Percentiles rank a stretch among this genome's conserved stretches.
Evolutionary conservation across 2,888 invertebrate species (phyloP).

Genomic region (Nebria brevicollis): DNA sequence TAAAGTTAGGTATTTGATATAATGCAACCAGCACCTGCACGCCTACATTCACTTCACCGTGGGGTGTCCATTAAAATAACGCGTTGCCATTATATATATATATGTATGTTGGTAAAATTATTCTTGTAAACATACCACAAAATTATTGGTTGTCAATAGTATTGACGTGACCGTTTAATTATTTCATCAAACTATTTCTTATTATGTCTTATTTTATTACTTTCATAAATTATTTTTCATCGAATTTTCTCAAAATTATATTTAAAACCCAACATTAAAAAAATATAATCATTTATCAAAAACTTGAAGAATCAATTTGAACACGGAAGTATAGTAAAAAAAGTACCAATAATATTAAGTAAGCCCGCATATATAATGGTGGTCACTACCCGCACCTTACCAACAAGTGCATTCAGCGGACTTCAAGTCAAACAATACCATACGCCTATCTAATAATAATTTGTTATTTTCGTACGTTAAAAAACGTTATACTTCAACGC

Average conservation of each 20-base stretch:
- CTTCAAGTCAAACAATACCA: neutral
- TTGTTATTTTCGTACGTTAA: slow-evolving; percentile 41
- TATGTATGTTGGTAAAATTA: neutral
- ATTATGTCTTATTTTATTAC: neutral
- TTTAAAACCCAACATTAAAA: too few relatives aligned
- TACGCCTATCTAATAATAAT: slow-evolving; percentile 17
- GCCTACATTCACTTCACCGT: neutral
- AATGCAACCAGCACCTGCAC: neutral
- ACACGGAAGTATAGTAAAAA: too few relatives aligned
- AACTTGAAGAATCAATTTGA: too few relatives aligned
- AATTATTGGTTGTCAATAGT: neutral
- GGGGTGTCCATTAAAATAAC: neutral
- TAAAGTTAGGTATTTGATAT: neutral
- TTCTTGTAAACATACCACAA: neutral
- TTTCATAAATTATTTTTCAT: too few relatives aligned
- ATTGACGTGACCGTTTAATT: neutral
- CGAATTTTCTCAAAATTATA: too few relatives aligned
- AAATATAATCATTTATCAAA: too few relatives aligned
- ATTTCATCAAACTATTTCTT: neutral
- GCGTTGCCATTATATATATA: neutral
- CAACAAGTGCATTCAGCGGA: too few relatives aligned
- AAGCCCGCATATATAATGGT: slow-evolving; percentile 13
- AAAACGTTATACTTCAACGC: slow-evolving; percentile 41
- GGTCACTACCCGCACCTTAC: slow-evolving; percentile 10
- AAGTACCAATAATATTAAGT: neutral